These are phyloP conservation scores for Adoxophyes honmai DNA, from an alignment of 1,140 invertebrate genomes.

Conservation along the genomic window DNA sequence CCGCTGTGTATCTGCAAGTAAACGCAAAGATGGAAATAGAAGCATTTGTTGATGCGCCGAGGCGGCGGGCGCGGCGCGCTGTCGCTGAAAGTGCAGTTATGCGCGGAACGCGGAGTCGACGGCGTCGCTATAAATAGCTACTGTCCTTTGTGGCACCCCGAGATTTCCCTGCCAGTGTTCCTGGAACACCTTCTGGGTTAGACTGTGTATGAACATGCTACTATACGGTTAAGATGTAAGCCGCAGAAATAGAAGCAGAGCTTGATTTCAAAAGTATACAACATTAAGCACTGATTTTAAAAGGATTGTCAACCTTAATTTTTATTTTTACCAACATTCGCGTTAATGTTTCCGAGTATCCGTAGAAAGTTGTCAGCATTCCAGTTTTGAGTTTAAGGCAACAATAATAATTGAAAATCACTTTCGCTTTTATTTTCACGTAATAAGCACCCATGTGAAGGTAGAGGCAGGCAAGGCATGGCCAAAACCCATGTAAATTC, in stretches of 20 bases:
- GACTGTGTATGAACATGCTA: no score
- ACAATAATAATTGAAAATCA: conserved; percentile 11
- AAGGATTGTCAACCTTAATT: no score
- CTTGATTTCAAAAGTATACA: no score
- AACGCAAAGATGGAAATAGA: conserved; percentile 27
- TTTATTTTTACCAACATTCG: no score
- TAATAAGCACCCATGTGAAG: neutral
- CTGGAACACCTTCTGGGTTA: neutral
- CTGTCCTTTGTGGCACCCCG: conserved; percentile 36
- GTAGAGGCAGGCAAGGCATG: conserved; percentile 3
- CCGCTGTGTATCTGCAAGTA: neutral
- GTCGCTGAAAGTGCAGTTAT: conserved; percentile 29
- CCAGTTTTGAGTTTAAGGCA: conserved; percentile 6
- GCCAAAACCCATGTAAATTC: conserved; percentile 23
- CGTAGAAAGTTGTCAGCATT: conserved; percentile 6
- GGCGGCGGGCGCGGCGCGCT: conserved; percentile 12
- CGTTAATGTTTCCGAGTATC: neutral
- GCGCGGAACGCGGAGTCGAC: conserved; percentile 39
- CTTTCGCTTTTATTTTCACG: conserved; percentile 12
- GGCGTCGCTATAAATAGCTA: conserved; percentile 46
- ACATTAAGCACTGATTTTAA: no score
- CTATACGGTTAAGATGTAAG: no score
- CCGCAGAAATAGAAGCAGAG: no score
- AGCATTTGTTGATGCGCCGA: conserved; percentile 23
- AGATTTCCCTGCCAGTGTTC: neutral